Percentiles rank a stretch among this genome's conserved stretches.
These are phyloP conservation scores for Actinia tenebrosa DNA, from an alignment of 64 coral and sea anemone genomes.

Conservation along the genomic window DNA sequence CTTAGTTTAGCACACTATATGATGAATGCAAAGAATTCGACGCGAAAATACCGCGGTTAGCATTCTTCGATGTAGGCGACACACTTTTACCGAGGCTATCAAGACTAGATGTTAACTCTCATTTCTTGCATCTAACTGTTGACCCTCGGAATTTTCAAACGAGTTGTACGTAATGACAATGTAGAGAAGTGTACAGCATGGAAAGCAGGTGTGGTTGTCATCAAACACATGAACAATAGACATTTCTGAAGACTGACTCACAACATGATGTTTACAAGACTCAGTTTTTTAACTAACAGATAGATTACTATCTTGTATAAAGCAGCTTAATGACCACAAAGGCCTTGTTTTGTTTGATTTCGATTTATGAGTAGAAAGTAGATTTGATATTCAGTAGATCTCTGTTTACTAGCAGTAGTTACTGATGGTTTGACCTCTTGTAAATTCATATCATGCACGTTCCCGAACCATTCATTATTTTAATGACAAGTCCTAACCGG, in stretches of 20 bases:
- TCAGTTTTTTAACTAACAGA: background rate
- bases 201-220: constrained; percentile 11
- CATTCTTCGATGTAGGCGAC: background rate
- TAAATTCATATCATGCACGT: too few relatives aligned
- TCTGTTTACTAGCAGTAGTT: background rate
- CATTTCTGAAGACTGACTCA: background rate
- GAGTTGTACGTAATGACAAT: background rate
- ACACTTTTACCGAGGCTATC: background rate
- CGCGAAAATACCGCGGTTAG: background rate
- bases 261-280: background rate
- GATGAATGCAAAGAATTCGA: background rate
- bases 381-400: background rate
- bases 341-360: too few relatives aligned
- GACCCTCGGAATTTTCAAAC: background rate
- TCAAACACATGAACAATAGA: background rate
- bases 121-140: background rate
- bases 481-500: too few relatives aligned
- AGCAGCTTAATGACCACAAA: too few relatives aligned
- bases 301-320: background rate
- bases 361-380: too few relatives aligned
- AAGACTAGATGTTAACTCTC: background rate
- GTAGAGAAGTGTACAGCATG: background rate
- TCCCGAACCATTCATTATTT: background rate
- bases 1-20: background rate
- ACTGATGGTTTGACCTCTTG: background rate